Evolutionary conservation across 2,797 vertebrate genomes (phyloP).

Genomic region (Malacoraja senta): DNA sequence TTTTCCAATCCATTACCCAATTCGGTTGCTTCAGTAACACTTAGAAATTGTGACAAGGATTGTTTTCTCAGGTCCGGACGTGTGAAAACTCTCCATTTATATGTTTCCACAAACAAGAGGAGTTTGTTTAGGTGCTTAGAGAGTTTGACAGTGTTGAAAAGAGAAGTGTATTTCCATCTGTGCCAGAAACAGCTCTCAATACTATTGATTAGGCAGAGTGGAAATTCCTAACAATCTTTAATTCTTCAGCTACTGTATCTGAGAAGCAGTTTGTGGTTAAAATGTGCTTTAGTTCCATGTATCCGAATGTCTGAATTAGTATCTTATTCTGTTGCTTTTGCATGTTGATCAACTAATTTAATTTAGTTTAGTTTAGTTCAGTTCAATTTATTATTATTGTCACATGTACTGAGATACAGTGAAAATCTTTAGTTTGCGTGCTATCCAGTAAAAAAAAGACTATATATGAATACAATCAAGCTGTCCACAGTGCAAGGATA

Average conservation of each 20-base stretch:
- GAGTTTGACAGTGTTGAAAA: not conserved
- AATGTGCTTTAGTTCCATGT: not conserved
- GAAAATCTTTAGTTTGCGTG: too few species aligned
- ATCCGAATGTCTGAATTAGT: not conserved
- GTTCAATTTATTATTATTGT: too few species aligned
- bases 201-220: not conserved
- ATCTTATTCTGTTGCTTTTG: not conserved
- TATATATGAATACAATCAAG: too few species aligned
- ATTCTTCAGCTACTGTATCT: not conserved
- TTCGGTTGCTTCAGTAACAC: conserved; percentile 19
- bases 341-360: not conserved
- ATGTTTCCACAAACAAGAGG: conserved; percentile 4
- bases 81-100: not conserved
- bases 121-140: not conserved
- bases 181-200: not conserved
- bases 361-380: not conserved
- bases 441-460: too few species aligned
- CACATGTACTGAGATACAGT: too few species aligned
- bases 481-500: too few species aligned
- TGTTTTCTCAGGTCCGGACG: not conserved
- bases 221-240: not conserved
- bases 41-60: not conserved
- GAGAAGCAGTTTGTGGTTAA: not conserved
- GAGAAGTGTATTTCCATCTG: not conserved
- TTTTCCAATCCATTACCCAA: conserved; percentile 38